A percentile compares a stretch with the other conserved stretches of the same genome.
phyloP scores from a whole-genome alignment of 2,113 vertebrate genomes.

The Sebastes fasciatus region DNA sequence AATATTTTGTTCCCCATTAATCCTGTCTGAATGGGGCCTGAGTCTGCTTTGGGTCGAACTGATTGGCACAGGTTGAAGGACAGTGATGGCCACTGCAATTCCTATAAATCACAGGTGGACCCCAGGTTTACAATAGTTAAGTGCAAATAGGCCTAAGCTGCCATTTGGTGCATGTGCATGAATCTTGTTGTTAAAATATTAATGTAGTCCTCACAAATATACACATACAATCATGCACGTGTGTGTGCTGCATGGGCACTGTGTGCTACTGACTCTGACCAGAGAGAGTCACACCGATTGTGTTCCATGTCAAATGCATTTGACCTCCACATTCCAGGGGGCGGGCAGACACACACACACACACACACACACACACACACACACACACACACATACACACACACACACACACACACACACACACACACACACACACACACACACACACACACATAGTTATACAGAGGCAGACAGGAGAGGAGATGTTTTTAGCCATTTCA shows the following conservation, averaged over 20 bases:
- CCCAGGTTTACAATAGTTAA: conserved; percentile 22
- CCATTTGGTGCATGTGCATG: neutral
- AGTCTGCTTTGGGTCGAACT: conserved; percentile 12
- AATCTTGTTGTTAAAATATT: neutral
- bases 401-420: neutral
- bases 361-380: too few species aligned
- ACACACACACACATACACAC: too few species aligned
- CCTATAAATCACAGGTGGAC: conserved; percentile 26
- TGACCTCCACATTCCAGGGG: conserved; percentile 44
- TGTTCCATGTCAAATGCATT: conserved; percentile 62
- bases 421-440: conserved; percentile 9
- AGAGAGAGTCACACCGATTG: conserved; percentile 32
- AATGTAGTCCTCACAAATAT: neutral
- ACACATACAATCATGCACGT: neutral
- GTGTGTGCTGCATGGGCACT: conserved; percentile 2
- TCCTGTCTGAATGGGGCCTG: conserved; percentile 20
- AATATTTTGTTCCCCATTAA: conserved; percentile 28
- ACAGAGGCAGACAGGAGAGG: conserved; percentile 31
- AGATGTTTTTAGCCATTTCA: conserved; percentile 14
- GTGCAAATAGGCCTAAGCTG: conserved; percentile 24
- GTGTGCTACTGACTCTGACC: conserved; percentile 20
- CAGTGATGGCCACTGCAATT: conserved; percentile 30
- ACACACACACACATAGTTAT: conserved; percentile 17
- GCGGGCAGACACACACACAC: neutral
- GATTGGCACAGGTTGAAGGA: conserved; percentile 36